phyloP scores from a whole-genome alignment of 2,797 vertebrate species.

The Liasis olivaceus region DNA sequence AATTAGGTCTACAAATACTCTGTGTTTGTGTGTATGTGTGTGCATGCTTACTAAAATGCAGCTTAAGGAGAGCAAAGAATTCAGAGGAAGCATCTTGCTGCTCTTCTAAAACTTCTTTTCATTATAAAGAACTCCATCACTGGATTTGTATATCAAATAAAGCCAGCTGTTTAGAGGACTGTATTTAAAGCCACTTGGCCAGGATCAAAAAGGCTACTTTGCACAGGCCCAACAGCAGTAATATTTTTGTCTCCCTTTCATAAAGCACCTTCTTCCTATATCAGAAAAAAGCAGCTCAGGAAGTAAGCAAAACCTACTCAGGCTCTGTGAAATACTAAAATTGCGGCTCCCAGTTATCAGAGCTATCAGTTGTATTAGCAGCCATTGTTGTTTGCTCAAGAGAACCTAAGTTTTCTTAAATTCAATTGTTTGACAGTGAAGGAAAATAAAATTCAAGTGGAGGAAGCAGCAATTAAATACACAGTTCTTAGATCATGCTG shows the following conservation, averaged over 20 bases:
- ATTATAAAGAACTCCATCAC: not conserved
- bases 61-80: not conserved
- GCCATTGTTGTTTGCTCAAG: slow-evolving; percentile 57
- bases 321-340: slow-evolving; percentile 53
- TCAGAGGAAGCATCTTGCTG: not conserved
- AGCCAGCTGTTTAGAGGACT: not conserved
- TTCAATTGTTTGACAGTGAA: slow-evolving; percentile 73
- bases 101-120: not conserved
- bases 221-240: not conserved
- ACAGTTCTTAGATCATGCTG: slow-evolving; percentile 67
- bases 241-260: not conserved
- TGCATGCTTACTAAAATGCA: not conserved
- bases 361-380: slow-evolving; percentile 46
- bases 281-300: slow-evolving; percentile 54
- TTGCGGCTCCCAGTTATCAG: slow-evolving; percentile 63
- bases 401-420: slow-evolving; percentile 70
- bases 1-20: not conserved
- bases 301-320: slow-evolving; percentile 58
- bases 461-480: slow-evolving; percentile 69
- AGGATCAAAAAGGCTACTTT: not conserved
- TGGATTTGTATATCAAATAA: not conserved
- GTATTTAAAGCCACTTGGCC: not conserved
- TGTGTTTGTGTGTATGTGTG: not conserved
- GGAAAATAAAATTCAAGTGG: slow-evolving; percentile 67
- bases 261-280: not conserved